Evolutionary conservation across 2,797 vertebrate species (phyloP).

Genomic region (Tympanoctomys barrerae): DNA sequence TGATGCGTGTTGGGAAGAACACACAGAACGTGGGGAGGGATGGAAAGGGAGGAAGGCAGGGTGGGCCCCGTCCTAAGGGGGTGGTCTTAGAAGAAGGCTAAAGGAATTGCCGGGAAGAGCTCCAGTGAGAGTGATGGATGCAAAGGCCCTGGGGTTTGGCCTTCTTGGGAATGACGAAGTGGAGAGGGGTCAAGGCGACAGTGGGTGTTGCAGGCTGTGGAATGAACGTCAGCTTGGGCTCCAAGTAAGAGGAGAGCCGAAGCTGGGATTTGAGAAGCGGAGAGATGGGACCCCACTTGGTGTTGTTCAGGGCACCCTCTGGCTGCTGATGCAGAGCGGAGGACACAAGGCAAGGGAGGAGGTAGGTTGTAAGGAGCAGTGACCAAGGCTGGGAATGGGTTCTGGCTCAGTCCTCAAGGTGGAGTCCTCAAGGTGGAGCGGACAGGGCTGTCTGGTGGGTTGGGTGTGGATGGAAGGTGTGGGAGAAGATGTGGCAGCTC

Average conservation of each 20-base stretch:
- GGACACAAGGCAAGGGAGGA: not conserved
- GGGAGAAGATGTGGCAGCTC: not conserved
- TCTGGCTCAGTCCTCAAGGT: not conserved
- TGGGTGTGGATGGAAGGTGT: not conserved
- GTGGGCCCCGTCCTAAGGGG: not conserved
- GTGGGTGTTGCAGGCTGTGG: not conserved
- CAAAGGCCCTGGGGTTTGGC: conserved; percentile 37
- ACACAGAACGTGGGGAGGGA: not conserved
- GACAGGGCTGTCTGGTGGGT: not conserved
- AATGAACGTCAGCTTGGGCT: not conserved
- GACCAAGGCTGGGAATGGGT: not conserved
- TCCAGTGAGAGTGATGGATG: not conserved
- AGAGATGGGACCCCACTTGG: not conserved
- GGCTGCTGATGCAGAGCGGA: not conserved
- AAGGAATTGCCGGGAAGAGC: not conserved
- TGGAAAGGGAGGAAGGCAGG: no score
- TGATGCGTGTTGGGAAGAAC: not conserved
- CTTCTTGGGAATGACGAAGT: not conserved
- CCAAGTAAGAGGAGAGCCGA: not conserved
- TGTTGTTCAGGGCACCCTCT: not conserved
- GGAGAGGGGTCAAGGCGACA: not conserved
- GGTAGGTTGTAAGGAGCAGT: rapidly evolving
- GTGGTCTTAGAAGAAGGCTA: not conserved
- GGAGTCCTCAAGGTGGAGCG: not conserved
- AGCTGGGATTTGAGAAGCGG: not conserved